phyloP scores from a whole-genome alignment of 1,140 invertebrate genomes.

The Periplaneta americana region DNA sequence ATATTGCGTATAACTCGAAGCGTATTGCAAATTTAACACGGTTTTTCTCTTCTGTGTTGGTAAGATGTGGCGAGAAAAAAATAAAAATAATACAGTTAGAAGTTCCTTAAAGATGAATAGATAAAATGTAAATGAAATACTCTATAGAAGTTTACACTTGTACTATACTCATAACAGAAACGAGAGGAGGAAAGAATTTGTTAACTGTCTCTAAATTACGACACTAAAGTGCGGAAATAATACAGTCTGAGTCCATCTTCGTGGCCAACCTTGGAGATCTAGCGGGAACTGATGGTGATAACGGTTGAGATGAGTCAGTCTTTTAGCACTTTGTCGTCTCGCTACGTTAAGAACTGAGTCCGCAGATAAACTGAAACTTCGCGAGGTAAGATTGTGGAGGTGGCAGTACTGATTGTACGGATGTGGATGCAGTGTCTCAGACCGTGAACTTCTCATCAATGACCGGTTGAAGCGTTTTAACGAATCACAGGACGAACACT shows the following conservation, averaged over 20 bases:
- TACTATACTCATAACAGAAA: not conserved
- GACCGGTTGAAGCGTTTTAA: not conserved
- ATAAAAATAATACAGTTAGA: not conserved
- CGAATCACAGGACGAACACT: not conserved
- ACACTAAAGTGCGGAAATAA: not conserved
- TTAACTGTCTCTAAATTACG: not conserved
- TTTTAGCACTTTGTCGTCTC: not conserved
- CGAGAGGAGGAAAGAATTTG: no score
- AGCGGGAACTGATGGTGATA: conserved; percentile 21
- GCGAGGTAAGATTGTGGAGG: not conserved
- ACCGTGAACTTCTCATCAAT: not conserved
- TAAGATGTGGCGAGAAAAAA: not conserved
- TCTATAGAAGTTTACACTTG: not conserved
- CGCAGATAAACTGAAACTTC: not conserved
- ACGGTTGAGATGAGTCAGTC: conserved; percentile 11
- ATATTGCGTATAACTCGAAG: not conserved
- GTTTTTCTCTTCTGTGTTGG: not conserved
- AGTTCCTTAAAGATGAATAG: not conserved
- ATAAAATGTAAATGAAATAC: no score
- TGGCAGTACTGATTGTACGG: not conserved
- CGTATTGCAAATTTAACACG: not conserved
- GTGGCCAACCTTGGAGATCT: conserved; percentile 24
- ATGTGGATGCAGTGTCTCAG: not conserved
- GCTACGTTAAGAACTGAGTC: no score
- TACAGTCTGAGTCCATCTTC: conserved; percentile 24